Percentiles rank a stretch among this genome's conserved stretches.
phyloP scores from a whole-genome alignment of 64 coral and sea anemone species.

The Montipora sp. region DNA sequence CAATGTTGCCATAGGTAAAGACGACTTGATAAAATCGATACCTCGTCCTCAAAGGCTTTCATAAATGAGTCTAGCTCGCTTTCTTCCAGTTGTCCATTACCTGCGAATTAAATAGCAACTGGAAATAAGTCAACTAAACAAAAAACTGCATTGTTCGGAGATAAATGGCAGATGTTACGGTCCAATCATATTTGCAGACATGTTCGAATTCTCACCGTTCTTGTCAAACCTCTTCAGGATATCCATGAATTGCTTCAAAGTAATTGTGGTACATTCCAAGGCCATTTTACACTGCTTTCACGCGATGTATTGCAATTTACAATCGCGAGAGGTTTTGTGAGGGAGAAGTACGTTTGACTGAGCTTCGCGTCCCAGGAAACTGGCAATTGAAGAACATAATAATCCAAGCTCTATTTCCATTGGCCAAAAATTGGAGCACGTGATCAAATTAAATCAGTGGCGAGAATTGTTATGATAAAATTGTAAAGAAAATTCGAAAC shows the following conservation, averaged over 20 bases:
- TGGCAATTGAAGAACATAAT: no score
- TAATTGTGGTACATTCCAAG: constrained; percentile 27
- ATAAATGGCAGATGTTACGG: not conserved
- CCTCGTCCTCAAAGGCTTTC: constrained; percentile 34
- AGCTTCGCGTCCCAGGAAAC: not conserved
- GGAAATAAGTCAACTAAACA: not conserved
- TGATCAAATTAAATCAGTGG: no score
- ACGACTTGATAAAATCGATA: not conserved
- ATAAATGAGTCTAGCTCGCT: constrained; percentile 26
- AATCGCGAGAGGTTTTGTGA: no score
- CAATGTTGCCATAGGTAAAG: not conserved
- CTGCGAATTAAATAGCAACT: not conserved
- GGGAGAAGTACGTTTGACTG: not conserved
- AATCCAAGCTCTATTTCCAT: no score
- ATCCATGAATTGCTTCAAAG: constrained; percentile 41
- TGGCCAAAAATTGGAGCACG: no score
- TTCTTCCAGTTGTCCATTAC: constrained; percentile 3
- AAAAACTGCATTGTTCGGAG: not conserved
- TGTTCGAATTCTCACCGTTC: constrained; percentile 16
- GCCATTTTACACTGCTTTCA: not conserved
- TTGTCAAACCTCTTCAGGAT: constrained; percentile 66
- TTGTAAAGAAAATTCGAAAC: no score
- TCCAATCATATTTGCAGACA: not conserved
- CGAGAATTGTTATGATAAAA: no score
- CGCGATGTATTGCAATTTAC: no score